These are phyloP conservation scores for Tringa solitaria DNA, from an alignment of 2,113 vertebrate species.

Conservation along the genomic window DNA sequence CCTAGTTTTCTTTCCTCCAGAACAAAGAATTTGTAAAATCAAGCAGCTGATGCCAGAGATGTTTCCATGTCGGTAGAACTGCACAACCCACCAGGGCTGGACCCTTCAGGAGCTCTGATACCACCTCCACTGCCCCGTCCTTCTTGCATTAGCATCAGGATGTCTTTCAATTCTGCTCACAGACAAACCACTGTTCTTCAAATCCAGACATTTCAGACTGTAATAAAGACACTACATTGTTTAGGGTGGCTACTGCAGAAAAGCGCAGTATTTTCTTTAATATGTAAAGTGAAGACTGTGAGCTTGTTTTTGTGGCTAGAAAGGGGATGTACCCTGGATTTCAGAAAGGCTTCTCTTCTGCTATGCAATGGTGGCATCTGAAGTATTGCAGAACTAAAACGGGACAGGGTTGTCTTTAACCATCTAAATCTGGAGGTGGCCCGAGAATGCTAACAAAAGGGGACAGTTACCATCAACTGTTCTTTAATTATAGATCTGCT, in stretches of 20 bases:
- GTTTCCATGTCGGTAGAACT: background rate
- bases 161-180: background rate
- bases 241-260: background rate
- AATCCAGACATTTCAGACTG: background rate
- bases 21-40: background rate
- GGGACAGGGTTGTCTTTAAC: slow-evolving; percentile 37
- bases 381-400: slow-evolving; percentile 64
- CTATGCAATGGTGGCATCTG: slow-evolving; percentile 53
- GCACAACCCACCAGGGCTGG: background rate
- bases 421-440: slow-evolving; percentile 65
- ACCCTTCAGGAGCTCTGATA: background rate
- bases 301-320: background rate
- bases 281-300: background rate
- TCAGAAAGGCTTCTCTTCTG: slow-evolving; percentile 9
- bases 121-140: background rate
- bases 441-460: slow-evolving; percentile 50
- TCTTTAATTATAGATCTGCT: slow-evolving; percentile 72
- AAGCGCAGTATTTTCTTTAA: background rate
- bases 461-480: slow-evolving; percentile 55
- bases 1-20: background rate
- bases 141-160: background rate
- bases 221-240: background rate
- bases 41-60: background rate
- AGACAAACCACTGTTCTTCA: background rate
- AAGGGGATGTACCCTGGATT: background rate